phyloP scores from a whole-genome alignment of 2,888 invertebrate species.

The Chrysolina haemoptera region DNA sequence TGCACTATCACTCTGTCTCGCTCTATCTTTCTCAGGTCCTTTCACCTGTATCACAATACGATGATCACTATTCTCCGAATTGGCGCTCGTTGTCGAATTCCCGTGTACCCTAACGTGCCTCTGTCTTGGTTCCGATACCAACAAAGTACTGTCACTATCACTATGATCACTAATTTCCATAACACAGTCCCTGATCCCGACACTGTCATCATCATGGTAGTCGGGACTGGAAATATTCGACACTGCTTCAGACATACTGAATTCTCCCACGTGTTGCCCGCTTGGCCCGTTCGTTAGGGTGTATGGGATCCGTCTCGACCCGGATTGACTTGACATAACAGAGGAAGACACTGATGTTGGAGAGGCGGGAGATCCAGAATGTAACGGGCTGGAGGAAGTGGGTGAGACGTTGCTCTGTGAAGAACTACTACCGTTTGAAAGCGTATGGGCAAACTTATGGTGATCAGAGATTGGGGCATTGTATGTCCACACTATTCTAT shows the following conservation, averaged over 20 bases:
- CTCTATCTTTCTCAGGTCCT: slow-evolving; percentile 72
- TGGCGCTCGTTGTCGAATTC: slow-evolving; percentile 63
- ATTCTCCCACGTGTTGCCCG: slow-evolving; percentile 70
- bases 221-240: slow-evolving; percentile 93
- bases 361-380: slow-evolving; percentile 78
- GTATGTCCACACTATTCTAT: slow-evolving; percentile 91
- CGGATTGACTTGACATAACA: slow-evolving; percentile 85
- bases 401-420: slow-evolving; percentile 80
- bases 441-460: slow-evolving; percentile 73
- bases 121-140: slow-evolving; percentile 84
- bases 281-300: slow-evolving; percentile 67
- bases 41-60: slow-evolving; percentile 89
- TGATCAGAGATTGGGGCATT: slow-evolving; percentile 83
- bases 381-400: slow-evolving; percentile 84
- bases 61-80: slow-evolving; percentile 76
- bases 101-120: slow-evolving; percentile 51
- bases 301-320: slow-evolving; percentile 75
- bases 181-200: slow-evolving; percentile 86
- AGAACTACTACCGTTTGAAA: slow-evolving; percentile 74
- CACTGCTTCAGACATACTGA: slow-evolving; percentile 88
- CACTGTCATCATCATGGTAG: slow-evolving; percentile 89
- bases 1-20: slow-evolving; percentile 53
- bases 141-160: slow-evolving; percentile 90
- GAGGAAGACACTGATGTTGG: slow-evolving; percentile 92
- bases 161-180: slow-evolving; percentile 92